Conservation (phyloP, 2,888 invertebrate species). For the Apotomis turbidana region DNA sequence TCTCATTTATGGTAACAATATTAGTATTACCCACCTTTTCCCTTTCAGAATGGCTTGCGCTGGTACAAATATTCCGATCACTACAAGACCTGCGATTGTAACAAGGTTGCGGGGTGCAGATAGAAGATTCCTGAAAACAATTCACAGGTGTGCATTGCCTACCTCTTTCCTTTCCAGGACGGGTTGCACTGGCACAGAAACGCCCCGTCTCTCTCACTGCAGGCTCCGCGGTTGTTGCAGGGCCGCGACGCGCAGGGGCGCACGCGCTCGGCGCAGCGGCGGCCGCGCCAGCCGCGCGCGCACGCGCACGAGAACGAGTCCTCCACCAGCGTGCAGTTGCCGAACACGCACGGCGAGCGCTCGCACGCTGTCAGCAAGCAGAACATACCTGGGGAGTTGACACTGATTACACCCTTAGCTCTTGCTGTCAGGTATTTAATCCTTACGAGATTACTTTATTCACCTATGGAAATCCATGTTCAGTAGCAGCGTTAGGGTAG, state of each 20-base stretch:
- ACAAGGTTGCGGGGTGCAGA: no score
- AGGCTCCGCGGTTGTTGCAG: slow-evolving; percentile 90
- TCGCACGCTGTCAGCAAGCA: slow-evolving; percentile 91
- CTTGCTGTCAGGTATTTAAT: no score
- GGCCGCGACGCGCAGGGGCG: slow-evolving; percentile 89
- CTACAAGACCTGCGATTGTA: no score
- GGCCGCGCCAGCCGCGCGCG: slow-evolving; percentile 86
- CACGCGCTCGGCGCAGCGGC: slow-evolving; percentile 86
- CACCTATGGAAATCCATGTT: no score
- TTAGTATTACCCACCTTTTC: no score
- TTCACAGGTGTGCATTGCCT: not conserved
- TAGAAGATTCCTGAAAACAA: not conserved
- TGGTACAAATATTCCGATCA: no score
- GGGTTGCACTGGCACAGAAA: slow-evolving; percentile 90
- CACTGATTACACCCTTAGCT: not conserved
- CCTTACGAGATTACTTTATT: no score
- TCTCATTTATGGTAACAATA: no score
- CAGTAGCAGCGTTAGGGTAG: no score
- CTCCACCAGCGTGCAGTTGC: slow-evolving; percentile 83
- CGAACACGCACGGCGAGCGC: slow-evolving; percentile 87
- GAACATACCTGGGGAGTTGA: slow-evolving; percentile 84
- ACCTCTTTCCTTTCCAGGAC: slow-evolving; percentile 87
- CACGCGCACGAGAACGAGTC: slow-evolving; percentile 86
- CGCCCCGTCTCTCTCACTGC: slow-evolving; percentile 86
- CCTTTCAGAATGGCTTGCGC: no score